Conservation (phyloP, 2,888 invertebrate species). For the Artemia sp. region DNA sequence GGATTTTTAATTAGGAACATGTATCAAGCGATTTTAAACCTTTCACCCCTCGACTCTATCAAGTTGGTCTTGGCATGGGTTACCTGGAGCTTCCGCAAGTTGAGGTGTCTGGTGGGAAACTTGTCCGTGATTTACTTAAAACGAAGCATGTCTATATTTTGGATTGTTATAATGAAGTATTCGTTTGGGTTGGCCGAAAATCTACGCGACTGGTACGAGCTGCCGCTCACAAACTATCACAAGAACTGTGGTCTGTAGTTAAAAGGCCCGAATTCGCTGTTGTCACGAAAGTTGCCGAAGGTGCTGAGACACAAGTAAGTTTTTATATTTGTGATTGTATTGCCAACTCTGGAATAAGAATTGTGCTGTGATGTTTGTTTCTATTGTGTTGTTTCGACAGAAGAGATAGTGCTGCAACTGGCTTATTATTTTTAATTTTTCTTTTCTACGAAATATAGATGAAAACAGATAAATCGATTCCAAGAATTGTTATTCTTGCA, state of each 20-base stretch:
- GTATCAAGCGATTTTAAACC: slow-evolving; percentile 33
- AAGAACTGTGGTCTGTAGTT: slow-evolving; percentile 89
- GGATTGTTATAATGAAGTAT: slow-evolving; percentile 82
- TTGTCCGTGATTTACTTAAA: slow-evolving; percentile 57
- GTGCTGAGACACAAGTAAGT: slow-evolving; percentile 60
- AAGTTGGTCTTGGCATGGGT: slow-evolving; percentile 93
- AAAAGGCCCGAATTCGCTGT: slow-evolving; percentile 59
- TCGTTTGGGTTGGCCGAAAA: slow-evolving; percentile 96
- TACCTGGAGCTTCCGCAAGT: slow-evolving; percentile 93
- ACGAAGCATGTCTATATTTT: slow-evolving; percentile 89
- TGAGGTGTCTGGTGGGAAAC: slow-evolving; percentile 53
- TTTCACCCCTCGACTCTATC: slow-evolving; percentile 59
- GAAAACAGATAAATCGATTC: no score
- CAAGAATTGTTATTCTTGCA: no score
- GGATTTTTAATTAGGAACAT: slow-evolving; percentile 1
- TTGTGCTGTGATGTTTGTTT: not conserved
- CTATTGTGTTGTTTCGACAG: slow-evolving; percentile 32
- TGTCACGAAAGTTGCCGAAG: slow-evolving; percentile 77
- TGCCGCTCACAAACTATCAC: slow-evolving; percentile 88
- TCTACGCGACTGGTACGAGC: slow-evolving; percentile 85
- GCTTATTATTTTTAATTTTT: not conserved
- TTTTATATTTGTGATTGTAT: slow-evolving; percentile 15
- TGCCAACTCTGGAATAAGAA: slow-evolving; percentile 12
- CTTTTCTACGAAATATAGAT: slow-evolving; percentile 27
- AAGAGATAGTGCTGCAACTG: not conserved